Evolutionary conservation across 2,797 vertebrate genomes (phyloP).

Genomic region (Smutsia gigantea): DNA sequence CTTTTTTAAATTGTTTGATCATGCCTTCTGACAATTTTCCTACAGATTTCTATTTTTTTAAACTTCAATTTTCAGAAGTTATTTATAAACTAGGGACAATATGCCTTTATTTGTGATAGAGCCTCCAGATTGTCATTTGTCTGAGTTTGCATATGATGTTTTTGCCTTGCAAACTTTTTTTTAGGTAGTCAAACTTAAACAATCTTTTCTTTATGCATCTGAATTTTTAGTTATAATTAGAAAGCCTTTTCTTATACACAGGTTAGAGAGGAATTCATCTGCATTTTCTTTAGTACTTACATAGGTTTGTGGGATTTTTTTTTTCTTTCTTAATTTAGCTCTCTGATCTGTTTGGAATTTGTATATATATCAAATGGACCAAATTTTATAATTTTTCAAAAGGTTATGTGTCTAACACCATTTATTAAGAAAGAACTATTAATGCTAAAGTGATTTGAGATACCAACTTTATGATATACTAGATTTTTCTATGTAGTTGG

Average conservation of each 20-base stretch:
- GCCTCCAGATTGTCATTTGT: background rate
- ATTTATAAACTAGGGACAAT: background rate
- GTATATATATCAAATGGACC: background rate
- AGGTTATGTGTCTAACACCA: background rate
- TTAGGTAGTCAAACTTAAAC: background rate
- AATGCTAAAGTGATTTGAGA: background rate
- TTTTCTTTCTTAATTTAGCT: background rate
- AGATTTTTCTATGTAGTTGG: background rate
- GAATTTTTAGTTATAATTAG: background rate
- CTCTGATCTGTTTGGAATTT: background rate
- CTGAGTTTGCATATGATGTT: background rate
- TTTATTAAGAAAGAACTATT: background rate
- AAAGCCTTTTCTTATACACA: background rate
- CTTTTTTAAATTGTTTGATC: background rate
- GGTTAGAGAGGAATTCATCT: background rate
- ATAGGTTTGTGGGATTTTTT: background rate
- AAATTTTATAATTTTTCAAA: background rate
- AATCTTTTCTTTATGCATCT: background rate
- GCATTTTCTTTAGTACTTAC: background rate
- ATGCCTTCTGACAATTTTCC: background rate
- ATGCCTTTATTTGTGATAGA: background rate
- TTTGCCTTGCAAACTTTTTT: background rate
- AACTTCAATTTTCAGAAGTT: background rate
- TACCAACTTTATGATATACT: background rate
- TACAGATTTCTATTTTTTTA: background rate